These are phyloP conservation scores for Saturnia japonica DNA, from an alignment of 2,888 invertebrate species.

Conservation along the genomic window DNA sequence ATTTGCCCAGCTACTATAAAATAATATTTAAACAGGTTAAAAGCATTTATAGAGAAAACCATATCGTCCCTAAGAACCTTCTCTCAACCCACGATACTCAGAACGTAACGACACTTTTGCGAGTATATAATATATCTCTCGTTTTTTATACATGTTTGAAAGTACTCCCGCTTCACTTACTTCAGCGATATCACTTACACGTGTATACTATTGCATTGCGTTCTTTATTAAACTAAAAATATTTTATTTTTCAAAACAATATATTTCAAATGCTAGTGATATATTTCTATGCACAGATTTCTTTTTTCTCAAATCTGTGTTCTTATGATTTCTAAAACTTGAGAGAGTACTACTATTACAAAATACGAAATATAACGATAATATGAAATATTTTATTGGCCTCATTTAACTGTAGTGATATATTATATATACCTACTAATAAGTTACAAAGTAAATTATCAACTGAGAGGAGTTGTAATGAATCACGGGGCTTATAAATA, in stretches of 20 bases:
- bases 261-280: too few species aligned
- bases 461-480: background rate
- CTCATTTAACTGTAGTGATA: background rate
- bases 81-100: background rate
- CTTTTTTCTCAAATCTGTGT: too few species aligned
- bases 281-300: too few species aligned
- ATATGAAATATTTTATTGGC: background rate
- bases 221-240: background rate
- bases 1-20: too few species aligned
- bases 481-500: background rate
- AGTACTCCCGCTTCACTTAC: background rate
- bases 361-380: background rate
- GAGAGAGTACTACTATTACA: background rate
- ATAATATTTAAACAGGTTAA: background rate
- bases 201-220: background rate
- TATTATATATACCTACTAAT: background rate
- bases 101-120: background rate
- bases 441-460: slow-evolving; percentile 2
- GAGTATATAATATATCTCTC: background rate
- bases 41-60: background rate
- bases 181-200: slow-evolving; percentile 6
- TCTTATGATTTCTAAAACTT: background rate
- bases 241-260: too few species aligned
- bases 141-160: background rate
- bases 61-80: background rate